Percentiles rank a stretch among this genome's conserved stretches.
Conservation (phyloP, 2,113 vertebrate species). For the Plecotus auritus region DNA sequence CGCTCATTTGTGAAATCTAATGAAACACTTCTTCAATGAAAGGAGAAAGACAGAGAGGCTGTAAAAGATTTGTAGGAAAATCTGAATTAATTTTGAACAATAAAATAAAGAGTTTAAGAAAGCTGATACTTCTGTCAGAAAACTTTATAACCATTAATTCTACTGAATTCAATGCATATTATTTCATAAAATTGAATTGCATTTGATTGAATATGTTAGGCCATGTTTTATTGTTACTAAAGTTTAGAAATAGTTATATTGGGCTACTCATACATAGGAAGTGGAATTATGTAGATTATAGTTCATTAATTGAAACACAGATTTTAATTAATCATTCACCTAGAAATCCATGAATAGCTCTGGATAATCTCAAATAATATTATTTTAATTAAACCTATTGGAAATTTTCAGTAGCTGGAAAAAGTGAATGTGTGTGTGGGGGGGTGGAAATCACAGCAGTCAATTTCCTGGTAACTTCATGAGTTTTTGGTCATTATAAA, state of each 20-base stretch:
- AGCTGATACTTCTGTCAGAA: neutral
- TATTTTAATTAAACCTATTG: neutral
- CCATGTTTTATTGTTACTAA: neutral
- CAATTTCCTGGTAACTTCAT: neutral
- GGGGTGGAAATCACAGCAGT: neutral
- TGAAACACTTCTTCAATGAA: slow-evolving; percentile 38
- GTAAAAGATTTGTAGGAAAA: neutral
- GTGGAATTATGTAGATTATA: neutral
- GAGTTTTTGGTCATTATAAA: neutral
- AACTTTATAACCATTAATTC: slow-evolving; percentile 13
- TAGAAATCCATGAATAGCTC: neutral
- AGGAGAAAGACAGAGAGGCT: neutral
- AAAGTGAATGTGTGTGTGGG: neutral
- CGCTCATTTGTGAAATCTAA: slow-evolving; percentile 60
- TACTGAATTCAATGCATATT: neutral
- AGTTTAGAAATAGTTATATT: slow-evolving; percentile 23
- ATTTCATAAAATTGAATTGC: slow-evolving; percentile 34
- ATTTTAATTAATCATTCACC: neutral
- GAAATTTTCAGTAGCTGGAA: neutral
- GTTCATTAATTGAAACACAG: neutral
- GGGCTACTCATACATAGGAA: neutral
- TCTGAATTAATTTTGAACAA: slow-evolving; percentile 41
- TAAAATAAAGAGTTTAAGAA: slow-evolving; percentile 31
- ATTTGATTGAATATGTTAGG: neutral
- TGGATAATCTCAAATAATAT: neutral